Conservation (phyloP, 2,888 invertebrate genomes). For the Phania funesta region DNA sequence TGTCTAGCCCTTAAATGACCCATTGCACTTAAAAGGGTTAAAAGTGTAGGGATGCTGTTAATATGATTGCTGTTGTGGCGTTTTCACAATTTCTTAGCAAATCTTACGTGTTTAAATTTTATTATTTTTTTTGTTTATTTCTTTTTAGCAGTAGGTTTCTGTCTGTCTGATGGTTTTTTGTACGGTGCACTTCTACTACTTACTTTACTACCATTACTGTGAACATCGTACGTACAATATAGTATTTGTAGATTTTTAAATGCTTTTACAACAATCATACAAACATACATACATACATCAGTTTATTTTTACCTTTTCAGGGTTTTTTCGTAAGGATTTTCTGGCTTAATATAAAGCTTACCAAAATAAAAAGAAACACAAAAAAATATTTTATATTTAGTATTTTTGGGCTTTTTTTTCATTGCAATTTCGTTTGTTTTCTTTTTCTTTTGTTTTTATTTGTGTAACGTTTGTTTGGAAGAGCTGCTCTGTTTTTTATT, state of each 20-base stretch:
- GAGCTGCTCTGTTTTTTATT: conserved; percentile 41
- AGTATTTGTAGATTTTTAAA: conserved; percentile 56
- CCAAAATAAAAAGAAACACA: not conserved
- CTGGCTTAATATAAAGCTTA: conserved; percentile 10
- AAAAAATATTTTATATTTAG: conserved; percentile 32
- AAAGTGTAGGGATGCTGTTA: conserved; percentile 44
- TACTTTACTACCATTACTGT: not conserved
- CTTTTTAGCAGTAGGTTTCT: conserved; percentile 15
- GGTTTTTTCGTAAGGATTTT: not conserved
- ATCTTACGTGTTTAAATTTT: conserved; percentile 34
- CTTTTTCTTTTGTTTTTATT: not conserved
- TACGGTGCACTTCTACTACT: conserved; percentile 1
- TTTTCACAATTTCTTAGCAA: conserved; percentile 51
- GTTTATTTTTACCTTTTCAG: conserved; percentile 20
- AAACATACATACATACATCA: conserved; percentile 1
- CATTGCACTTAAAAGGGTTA: conserved; percentile 31
- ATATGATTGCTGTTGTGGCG: conserved; percentile 55
- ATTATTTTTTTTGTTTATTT: conserved; percentile 24
- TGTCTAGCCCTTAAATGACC: no score
- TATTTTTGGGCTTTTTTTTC: conserved; percentile 38
- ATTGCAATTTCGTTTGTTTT: conserved; percentile 11
- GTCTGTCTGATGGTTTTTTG: not conserved
- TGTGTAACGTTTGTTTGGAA: conserved; percentile 28
- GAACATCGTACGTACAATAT: conserved; percentile 1
- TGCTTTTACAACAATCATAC: conserved; percentile 37